phyloP scores from a whole-genome alignment of 2,113 vertebrate genomes.

The Crotalus horridus region DNA sequence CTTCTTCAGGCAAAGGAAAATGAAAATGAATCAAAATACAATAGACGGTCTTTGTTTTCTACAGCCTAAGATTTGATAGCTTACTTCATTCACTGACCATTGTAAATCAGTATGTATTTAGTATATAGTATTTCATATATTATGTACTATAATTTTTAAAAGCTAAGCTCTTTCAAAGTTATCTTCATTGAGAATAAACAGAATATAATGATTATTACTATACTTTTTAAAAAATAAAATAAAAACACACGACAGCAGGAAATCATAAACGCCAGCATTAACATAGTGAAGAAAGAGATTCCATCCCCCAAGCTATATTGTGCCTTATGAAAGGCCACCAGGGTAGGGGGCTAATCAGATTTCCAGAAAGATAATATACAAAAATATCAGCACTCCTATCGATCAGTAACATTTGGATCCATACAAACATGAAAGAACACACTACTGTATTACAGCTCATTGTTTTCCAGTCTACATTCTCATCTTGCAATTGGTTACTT shows the following conservation, averaged over 20 bases:
- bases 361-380: background rate
- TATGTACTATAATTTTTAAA: slow-evolving; percentile 66
- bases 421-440: too few relatives aligned
- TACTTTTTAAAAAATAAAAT: slow-evolving; percentile 10
- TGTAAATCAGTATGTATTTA: slow-evolving; percentile 39
- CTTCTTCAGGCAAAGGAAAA: background rate
- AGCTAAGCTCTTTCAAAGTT: slow-evolving; percentile 73
- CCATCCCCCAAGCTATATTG: background rate
- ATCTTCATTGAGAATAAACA: slow-evolving; percentile 64
- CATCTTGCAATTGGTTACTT: background rate
- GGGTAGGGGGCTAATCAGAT: background rate
- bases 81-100: slow-evolving; percentile 47
- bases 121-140: slow-evolving; percentile 37
- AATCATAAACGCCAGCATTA: background rate
- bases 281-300: background rate
- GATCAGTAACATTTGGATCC: background rate
- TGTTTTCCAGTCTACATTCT: too few relatives aligned
- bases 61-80: background rate
- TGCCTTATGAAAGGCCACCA: background rate
- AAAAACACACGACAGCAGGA: background rate
- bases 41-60: background rate
- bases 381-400: background rate
- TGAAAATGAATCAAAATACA: background rate
- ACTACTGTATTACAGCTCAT: too few relatives aligned
- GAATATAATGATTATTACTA: slow-evolving; percentile 61